These are phyloP conservation scores for Salticus scenicus DNA, from an alignment of 2,888 invertebrate genomes.

Conservation along the genomic window DNA sequence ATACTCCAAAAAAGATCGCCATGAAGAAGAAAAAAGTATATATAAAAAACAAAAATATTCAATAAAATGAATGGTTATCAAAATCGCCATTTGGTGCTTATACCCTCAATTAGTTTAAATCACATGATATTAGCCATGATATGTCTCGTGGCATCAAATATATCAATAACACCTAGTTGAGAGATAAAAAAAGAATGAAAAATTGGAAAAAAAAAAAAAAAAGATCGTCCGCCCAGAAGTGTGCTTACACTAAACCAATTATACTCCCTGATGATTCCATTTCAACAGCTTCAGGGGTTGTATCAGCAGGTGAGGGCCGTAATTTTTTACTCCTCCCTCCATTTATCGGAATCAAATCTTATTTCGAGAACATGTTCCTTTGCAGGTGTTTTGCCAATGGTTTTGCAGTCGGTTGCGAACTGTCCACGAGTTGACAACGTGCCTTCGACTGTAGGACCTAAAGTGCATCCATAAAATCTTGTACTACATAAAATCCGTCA, in stretches of 20 bases:
- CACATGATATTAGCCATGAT: not conserved
- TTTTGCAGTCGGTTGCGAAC: not conserved
- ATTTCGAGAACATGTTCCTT: not conserved
- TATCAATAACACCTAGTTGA: not conserved
- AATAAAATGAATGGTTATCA: too few relatives aligned
- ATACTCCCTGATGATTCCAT: not conserved
- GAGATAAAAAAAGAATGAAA: too few relatives aligned
- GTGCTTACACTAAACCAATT: not conserved
- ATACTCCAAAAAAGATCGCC: too few relatives aligned
- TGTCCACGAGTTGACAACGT: too few relatives aligned
- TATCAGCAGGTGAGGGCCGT: not conserved
- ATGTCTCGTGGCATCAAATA: not conserved
- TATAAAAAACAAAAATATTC: too few relatives aligned
- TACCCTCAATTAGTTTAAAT: not conserved
- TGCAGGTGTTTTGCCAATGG: not conserved
- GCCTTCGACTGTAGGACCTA: too few relatives aligned
- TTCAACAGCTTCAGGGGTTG: constrained; percentile 1
- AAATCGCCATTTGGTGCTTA: not conserved
- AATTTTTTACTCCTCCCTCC: constrained; percentile 1
- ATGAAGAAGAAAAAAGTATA: too few relatives aligned
- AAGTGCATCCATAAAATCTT: not conserved
- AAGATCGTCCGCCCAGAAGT: not conserved
- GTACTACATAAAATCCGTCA: not conserved
- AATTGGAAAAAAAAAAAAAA: not conserved
- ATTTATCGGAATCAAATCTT: not conserved